Evolutionary conservation across 2,113 vertebrate species (phyloP).

Genomic region (Tachuris rubrigastra): DNA sequence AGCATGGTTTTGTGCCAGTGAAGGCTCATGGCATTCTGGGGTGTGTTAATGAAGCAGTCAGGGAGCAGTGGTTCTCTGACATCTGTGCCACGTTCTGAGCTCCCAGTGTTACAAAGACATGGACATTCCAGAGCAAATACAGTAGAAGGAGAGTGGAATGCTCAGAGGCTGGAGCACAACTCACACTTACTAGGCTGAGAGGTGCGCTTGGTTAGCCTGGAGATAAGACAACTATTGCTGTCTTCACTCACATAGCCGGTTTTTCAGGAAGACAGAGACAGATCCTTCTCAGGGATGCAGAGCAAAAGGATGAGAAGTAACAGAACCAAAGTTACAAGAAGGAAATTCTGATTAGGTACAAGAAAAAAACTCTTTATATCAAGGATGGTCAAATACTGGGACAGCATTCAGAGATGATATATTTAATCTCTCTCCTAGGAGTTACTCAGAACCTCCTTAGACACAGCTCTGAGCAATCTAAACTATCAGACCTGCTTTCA

Average conservation of each 20-base stretch:
- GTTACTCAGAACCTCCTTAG: not conserved
- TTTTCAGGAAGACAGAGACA: not conserved
- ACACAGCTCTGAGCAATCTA: not conserved
- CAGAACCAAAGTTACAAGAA: not conserved
- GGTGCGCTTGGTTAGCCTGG: not conserved
- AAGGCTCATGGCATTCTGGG: not conserved
- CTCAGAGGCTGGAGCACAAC: not conserved
- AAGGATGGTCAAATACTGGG: not conserved
- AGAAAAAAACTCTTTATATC: not conserved
- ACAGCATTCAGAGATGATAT: not conserved
- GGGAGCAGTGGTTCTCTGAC: not conserved
- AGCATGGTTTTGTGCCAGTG: not conserved
- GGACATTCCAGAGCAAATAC: not conserved
- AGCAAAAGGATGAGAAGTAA: not conserved
- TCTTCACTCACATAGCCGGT: not conserved
- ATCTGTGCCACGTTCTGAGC: not conserved
- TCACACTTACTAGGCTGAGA: not conserved
- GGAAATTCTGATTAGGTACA: not conserved
- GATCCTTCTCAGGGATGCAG: not conserved
- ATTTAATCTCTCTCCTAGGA: not conserved
- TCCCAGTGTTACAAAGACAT: not conserved
- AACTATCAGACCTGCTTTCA: not conserved
- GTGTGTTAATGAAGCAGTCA: not conserved
- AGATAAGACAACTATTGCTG: not conserved
- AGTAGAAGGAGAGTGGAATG: not conserved